These are phyloP conservation scores for Apodemia duryi DNA, from an alignment of 2,888 invertebrate species.

Conservation along the genomic window DNA sequence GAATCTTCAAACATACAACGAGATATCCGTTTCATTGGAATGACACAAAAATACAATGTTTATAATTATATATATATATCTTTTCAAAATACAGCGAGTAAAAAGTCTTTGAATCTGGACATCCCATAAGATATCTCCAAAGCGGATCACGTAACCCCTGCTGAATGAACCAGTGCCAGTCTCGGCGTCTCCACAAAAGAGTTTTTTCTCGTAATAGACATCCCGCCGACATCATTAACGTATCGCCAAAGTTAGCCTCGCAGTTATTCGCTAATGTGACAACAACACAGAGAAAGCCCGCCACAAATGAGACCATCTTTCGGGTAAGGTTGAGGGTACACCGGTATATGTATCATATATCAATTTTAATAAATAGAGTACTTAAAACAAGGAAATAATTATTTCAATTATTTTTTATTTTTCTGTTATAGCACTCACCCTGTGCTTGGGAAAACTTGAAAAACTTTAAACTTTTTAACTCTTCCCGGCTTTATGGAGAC, in stretches of 20 bases:
- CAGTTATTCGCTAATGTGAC: constrained; percentile 79
- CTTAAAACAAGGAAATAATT: background rate
- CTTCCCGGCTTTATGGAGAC: too few species aligned
- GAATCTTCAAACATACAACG: background rate
- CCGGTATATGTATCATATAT: constrained; percentile 22
- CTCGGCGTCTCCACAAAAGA: constrained; percentile 46
- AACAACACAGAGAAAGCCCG: constrained; percentile 73
- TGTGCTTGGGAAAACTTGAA: too few species aligned
- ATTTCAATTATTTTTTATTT: too few species aligned
- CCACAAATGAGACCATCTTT: constrained; percentile 74
- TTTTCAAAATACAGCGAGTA: background rate
- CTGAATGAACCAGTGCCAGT: constrained; percentile 22
- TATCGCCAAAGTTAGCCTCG: constrained; percentile 64
- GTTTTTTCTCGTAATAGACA: constrained; percentile 67
- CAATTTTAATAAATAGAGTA: background rate
- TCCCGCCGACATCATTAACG: constrained; percentile 74
- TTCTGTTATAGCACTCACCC: too few species aligned
- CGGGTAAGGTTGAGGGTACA: constrained; percentile 50
- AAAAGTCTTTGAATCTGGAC: constrained; percentile 9
- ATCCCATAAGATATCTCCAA: constrained; percentile 22
- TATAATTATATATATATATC: background rate
- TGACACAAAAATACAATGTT: background rate
- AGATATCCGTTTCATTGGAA: background rate
- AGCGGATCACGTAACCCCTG: constrained; percentile 27
- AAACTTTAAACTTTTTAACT: too few species aligned